phyloP scores from a whole-genome alignment of 2,113 vertebrate genomes.

The Coryphaenoides rupestris region DNA sequence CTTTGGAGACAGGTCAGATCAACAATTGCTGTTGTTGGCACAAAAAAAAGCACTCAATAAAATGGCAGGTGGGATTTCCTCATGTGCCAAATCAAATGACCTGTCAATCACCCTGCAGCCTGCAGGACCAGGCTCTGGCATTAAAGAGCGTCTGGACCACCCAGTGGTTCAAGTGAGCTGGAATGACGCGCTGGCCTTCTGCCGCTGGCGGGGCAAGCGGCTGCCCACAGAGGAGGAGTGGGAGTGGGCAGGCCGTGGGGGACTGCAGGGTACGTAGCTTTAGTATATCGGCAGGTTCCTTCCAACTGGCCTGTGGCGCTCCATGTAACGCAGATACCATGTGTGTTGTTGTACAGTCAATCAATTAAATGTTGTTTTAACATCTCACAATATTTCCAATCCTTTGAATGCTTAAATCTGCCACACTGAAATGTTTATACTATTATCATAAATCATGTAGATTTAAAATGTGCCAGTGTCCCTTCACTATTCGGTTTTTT shows the following conservation, averaged over 20 bases:
- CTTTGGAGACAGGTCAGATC: constrained; percentile 91
- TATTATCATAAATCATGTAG: no score
- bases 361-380: no score
- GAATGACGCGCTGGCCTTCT: constrained; percentile 88
- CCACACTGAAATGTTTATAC: no score
- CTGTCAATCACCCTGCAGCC: constrained; percentile 69
- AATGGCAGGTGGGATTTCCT: background rate
- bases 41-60: background rate
- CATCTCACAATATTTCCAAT: no score
- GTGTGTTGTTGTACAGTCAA: no score
- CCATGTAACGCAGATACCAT: no score
- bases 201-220: constrained; percentile 81
- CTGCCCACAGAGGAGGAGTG: constrained; percentile 89
- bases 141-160: constrained; percentile 78
- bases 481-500: no score
- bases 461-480: no score
- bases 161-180: constrained; percentile 96
- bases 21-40: background rate
- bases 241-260: constrained; percentile 92
- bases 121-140: constrained; percentile 85
- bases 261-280: constrained; percentile 76
- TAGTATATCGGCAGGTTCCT: background rate
- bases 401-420: no score
- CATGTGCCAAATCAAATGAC: background rate
- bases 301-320: background rate